Percentiles rank a stretch among this genome's conserved stretches.
Conservation (phyloP, 2,797 vertebrate species). For the Rhynchotus rufescens region DNA sequence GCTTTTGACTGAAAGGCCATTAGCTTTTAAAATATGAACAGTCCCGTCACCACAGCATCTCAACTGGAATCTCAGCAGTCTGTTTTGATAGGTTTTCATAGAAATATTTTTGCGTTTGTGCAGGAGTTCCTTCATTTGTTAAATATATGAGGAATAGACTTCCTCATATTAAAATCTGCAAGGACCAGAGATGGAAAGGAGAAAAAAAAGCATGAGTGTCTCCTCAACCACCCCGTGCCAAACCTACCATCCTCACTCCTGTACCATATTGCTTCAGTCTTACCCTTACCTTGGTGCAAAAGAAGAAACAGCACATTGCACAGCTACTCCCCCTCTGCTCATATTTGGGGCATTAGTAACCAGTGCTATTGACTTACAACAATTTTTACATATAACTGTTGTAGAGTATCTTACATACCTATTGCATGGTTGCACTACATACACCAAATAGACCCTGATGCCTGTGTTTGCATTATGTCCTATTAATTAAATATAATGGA, state of each 20-base stretch:
- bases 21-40: constrained; percentile 4
- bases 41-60: background rate
- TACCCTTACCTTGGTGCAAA: too few species aligned
- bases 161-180: background rate
- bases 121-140: background rate
- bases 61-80: background rate
- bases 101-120: background rate
- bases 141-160: accelerated
- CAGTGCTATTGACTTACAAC: background rate
- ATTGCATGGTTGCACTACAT: background rate
- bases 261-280: background rate
- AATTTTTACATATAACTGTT: background rate
- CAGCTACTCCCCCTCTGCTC: background rate
- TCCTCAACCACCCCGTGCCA: background rate
- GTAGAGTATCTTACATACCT: background rate
- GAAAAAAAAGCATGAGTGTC: too few species aligned
- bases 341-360: background rate
- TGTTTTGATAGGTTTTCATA: background rate
- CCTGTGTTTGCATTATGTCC: background rate
- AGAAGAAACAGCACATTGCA: background rate
- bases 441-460: background rate
- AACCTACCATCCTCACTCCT: background rate
- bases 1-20: constrained; percentile 1
- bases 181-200: background rate
- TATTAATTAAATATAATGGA: background rate